Percentiles rank a stretch among this genome's conserved stretches.
phyloP scores from a whole-genome alignment of 2,888 invertebrate species.

The Thyatira batis region DNA sequence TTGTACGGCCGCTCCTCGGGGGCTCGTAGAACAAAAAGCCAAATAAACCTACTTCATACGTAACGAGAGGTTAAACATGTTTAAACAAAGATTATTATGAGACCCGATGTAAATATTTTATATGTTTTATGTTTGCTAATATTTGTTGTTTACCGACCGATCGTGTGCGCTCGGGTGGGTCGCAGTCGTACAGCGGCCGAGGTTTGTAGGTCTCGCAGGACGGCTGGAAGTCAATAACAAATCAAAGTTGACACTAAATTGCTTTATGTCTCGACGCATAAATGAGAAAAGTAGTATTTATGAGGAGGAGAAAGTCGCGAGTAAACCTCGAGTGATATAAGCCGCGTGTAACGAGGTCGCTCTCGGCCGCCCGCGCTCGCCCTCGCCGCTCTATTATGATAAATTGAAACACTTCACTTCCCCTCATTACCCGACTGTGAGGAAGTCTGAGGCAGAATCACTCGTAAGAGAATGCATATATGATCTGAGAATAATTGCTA shows the following conservation, averaged over 20 bases:
- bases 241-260: neutral
- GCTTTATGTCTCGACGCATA: neutral
- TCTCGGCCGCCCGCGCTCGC: neutral
- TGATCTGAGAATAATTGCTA: neutral
- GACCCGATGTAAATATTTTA: neutral
- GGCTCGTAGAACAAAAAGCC: neutral
- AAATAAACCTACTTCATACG: neutral
- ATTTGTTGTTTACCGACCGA: neutral
- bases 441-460: neutral
- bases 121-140: neutral
- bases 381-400: slow-evolving; percentile 9
- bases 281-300: neutral
- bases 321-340: neutral
- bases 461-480: neutral
- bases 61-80: neutral
- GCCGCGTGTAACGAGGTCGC: neutral
- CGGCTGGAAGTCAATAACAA: no score
- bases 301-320: neutral
- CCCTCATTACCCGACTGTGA: slow-evolving; percentile 13
- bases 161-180: neutral
- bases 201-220: no score
- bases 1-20: neutral
- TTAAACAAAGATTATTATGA: neutral
- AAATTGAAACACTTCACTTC: slow-evolving; percentile 13
- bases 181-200: no score